Evolutionary conservation across 1,140 invertebrate species (phyloP), one percentile per base, ranked within the genome.

Genomic region (Triops cancriformis): DNA sequence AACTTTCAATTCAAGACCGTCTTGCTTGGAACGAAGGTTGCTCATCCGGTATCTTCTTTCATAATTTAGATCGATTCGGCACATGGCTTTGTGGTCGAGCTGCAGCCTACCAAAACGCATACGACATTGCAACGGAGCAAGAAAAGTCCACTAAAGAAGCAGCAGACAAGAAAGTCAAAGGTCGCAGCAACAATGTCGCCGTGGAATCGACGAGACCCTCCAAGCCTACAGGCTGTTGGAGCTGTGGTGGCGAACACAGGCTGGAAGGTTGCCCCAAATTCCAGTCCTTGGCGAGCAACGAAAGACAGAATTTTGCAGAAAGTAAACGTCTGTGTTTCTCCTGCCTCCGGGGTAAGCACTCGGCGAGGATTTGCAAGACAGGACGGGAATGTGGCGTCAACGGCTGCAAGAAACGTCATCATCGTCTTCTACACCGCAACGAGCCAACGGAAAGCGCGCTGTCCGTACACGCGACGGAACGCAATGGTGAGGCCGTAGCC

Each of bases 1-100:
- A 77, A 31, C 76, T 77, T 12, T 42, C 72, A 42, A 26, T 72
- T 9, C 26, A 51, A 73, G 76, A n/a, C n/a, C n/a, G n/a, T n/a
- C n/a, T n/a, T n/a, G n/a, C n/a, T n/a, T n/a, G n/a, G n/a, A n/a
- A n/a, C 27, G 45, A 51, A 51, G 43, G 43, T 45, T 45, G 43
- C 43, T 45, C 43, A 0, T 1, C 43, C 10, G 43, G 43, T 45
- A 45, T 45, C 1, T 45, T 45, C 43, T 1, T 45, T 45, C 43
- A 45, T 1, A 18, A 45, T 0, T 18, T 45, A 1, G 43, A 45
- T 1, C 1, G 43, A 45, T 45, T 45, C 1, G 43, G 43, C 1
- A 45, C 1, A 1, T 45, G 43, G 43, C 1, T 45, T 1, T 45
- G 73, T 41, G 28, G 26, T 10, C 28, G 73, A 26, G 73, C 73